Evolutionary conservation across 2,888 invertebrate genomes (phyloP).

Genomic region (Crematogaster levior): DNA sequence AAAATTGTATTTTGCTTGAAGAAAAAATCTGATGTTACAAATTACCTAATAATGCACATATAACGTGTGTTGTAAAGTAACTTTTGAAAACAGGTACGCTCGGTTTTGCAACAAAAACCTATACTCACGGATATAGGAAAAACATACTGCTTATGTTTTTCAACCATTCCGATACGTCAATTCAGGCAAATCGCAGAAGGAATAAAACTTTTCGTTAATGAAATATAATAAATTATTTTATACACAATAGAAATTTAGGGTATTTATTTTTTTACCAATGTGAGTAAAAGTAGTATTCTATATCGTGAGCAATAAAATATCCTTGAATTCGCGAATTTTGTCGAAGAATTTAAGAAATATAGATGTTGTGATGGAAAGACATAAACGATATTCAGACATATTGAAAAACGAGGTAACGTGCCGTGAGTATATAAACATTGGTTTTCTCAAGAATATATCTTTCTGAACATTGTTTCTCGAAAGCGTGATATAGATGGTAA

Average conservation of each 20-base stretch:
- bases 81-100: background rate
- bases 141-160: background rate
- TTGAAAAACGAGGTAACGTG: conserved; percentile 2
- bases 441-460: conserved; percentile 4
- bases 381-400: conserved; percentile 18
- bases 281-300: conserved; percentile 41
- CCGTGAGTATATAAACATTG: conserved; percentile 28
- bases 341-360: conserved; percentile 17
- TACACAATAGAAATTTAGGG: conserved; percentile 25
- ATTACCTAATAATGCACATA: background rate
- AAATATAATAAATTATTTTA: conserved; percentile 46
- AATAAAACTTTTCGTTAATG: conserved; percentile 29
- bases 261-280: conserved; percentile 55
- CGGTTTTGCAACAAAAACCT: background rate
- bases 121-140: conserved; percentile 8
- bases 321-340: conserved; percentile 22
- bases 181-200: conserved; percentile 4
- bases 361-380: conserved; percentile 1
- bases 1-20: conserved; percentile 1
- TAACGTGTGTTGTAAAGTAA: background rate
- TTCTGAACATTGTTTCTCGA: conserved; percentile 22
- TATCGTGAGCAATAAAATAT: conserved; percentile 51
- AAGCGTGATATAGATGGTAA: conserved; percentile 29
- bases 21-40: background rate
- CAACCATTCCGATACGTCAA: conserved; percentile 26